phyloP scores from a whole-genome alignment of 2,888 invertebrate genomes.

The Alloscopus bannaensis region DNA sequence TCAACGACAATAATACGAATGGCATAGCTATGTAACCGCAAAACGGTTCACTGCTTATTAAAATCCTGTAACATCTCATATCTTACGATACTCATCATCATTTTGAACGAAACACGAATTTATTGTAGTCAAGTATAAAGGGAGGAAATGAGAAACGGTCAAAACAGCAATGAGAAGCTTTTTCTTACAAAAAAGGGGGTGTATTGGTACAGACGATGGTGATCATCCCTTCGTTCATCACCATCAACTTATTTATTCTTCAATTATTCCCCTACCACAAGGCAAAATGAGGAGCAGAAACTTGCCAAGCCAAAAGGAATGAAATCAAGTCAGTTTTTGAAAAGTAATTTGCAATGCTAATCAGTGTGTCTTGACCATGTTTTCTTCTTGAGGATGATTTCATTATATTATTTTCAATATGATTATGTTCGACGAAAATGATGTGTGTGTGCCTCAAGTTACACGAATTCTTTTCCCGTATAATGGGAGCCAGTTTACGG shows the following conservation, averaged over 20 bases:
- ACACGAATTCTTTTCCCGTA: no score
- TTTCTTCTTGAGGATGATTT: conserved; percentile 1
- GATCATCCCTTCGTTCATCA: no score
- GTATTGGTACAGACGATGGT: no score
- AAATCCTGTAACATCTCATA: conserved; percentile 46
- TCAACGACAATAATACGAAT: background rate
- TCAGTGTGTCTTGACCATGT: conserved; percentile 12
- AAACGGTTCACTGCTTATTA: no score
- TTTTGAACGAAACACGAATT: no score
- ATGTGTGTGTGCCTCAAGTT: conserved; percentile 17
- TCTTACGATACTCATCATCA: no score
- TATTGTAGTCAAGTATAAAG: no score
- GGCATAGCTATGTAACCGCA: background rate
- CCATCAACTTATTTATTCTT: conserved; percentile 22
- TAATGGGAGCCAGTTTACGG: no score
- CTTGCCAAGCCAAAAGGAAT: conserved; percentile 43
- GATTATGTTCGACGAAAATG: conserved; percentile 1
- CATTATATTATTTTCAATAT: background rate
- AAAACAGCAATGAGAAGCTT: no score
- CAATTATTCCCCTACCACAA: conserved; percentile 42
- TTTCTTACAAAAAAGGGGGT: no score
- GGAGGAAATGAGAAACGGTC: no score
- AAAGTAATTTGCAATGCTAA: conserved; percentile 54
- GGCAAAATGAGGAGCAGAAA: conserved; percentile 10
- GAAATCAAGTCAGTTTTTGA: conserved; percentile 37